These are phyloP conservation scores for Aselliscus stoliczkanus DNA, from an alignment of 2,797 vertebrate species.

Conservation along the genomic window DNA sequence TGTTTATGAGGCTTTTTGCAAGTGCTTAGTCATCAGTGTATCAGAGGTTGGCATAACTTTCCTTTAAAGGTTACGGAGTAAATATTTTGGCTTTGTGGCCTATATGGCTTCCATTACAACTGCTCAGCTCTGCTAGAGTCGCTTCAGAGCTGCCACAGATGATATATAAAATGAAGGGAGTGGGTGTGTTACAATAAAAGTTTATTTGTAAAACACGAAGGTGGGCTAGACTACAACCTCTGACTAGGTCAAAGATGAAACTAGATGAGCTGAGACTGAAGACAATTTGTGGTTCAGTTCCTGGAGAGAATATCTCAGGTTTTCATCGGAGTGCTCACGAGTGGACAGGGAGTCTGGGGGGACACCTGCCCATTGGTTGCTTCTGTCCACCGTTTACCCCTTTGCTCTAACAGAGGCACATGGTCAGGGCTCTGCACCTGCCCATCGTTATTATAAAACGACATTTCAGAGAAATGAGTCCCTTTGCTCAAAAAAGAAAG, in stretches of 20 bases:
- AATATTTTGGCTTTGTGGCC: background rate
- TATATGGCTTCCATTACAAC: background rate
- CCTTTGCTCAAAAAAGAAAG: background rate
- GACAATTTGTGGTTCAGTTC: background rate
- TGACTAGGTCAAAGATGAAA: background rate
- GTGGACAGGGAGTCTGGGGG: too few species aligned
- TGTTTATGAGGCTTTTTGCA: background rate
- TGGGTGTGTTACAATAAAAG: background rate
- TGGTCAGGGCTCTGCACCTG: background rate
- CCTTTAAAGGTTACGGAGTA: background rate
- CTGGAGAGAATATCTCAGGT: background rate
- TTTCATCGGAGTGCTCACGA: background rate
- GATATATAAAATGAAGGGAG: background rate
- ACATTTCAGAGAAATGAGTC: background rate
- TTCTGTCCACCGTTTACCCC: background rate
- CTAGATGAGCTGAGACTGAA: background rate
- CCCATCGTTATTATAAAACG: fast-evolving
- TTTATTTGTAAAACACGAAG: background rate
- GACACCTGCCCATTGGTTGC: background rate
- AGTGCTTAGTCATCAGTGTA: background rate
- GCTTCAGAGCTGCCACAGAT: background rate
- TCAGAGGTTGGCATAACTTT: background rate
- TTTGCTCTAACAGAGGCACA: background rate
- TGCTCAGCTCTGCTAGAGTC: background rate
- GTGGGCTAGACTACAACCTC: background rate